Evolutionary conservation across 2,888 invertebrate species (phyloP), one percentile per base, ranked within the genome.

Genomic region (Campoletis raptor): DNA sequence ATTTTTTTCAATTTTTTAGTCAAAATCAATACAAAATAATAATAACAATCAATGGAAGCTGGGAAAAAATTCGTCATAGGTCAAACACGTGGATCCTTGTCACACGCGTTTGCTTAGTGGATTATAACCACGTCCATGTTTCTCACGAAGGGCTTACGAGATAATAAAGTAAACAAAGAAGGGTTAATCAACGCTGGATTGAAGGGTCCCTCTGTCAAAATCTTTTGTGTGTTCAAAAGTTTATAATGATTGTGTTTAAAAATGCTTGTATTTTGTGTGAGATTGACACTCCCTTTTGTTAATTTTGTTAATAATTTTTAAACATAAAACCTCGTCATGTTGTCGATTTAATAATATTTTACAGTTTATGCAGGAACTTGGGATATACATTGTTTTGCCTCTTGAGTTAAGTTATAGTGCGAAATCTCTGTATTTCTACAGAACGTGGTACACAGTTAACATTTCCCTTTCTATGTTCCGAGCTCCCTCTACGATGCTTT

Each of bases 291-390:
- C 36, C n/a, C 70, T 54, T 77, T 80, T 45, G 78, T 81, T 81
- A 67, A 81, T 81, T 85, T 78, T 54, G 2, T 21, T 66, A 21
- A 85, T 85, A 77, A 64, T 70, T 76, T 7, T 24, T 76, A 40
- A 18, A 15, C 37, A 76, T 45, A 48, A n/a, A 52, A 42, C 74
- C 3, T 76, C 24, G 40, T 67, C 70, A n/a, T 42, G 18, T 48
- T 37, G 24, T 74, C 74, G 48, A 12, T 84, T 64, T 61, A 80
- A 84, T 84, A 21, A 54, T 54, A 21, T 21, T 61, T 61, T 15
- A 61, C 81, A 72, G 21, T 54, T 21, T 81, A 48, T 54, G 69
- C 64, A 48, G 40, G 5, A 73, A 7, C 37, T 67, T 10, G 42
- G 2, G 10, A 42, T 8, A 30, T 15, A 61, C 5, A 61, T 61